Percentiles rank a stretch among this genome's conserved stretches.
phyloP scores from a whole-genome alignment of 1,140 invertebrate genomes.

The Leptonema lineaticorne region DNA sequence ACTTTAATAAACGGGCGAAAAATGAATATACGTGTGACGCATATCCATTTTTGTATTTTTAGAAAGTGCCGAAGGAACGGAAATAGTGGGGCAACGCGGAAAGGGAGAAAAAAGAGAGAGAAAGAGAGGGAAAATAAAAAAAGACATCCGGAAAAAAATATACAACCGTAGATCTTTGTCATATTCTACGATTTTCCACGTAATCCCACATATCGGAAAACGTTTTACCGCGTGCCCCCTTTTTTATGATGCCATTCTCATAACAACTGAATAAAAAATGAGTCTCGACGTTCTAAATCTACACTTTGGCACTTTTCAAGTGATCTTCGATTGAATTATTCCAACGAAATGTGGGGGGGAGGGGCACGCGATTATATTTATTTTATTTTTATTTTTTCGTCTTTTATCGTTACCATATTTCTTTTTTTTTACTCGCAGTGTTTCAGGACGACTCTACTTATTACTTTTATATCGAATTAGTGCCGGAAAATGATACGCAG shows the following conservation, averaged over 20 bases:
- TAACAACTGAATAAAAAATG: constrained; percentile 18
- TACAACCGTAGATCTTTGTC: constrained; percentile 13
- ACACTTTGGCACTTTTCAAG: background rate
- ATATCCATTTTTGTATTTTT: too few species aligned
- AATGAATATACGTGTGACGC: too few species aligned
- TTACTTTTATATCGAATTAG: too few species aligned
- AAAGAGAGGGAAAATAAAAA: background rate
- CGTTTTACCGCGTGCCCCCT: background rate
- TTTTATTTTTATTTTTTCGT: too few species aligned
- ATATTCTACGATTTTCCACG: background rate
- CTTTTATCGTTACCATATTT: too few species aligned
- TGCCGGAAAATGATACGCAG: too few species aligned
- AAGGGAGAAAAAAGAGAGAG: background rate
- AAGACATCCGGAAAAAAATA: constrained; percentile 5
- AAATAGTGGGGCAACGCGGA: background rate
- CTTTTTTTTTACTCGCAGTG: too few species aligned
- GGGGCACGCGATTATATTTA: too few species aligned
- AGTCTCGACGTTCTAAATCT: constrained; percentile 1
- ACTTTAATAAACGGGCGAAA: too few species aligned
- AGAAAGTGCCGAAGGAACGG: too few species aligned
- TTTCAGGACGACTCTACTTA: too few species aligned
- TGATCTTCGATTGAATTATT: constrained; percentile 2
- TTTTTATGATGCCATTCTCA: background rate
- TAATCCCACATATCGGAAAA: constrained; percentile 16
- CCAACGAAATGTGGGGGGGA: too few species aligned